phyloP scores from a whole-genome alignment of 1,140 invertebrate genomes.

The Pteromalus puparum region DNA sequence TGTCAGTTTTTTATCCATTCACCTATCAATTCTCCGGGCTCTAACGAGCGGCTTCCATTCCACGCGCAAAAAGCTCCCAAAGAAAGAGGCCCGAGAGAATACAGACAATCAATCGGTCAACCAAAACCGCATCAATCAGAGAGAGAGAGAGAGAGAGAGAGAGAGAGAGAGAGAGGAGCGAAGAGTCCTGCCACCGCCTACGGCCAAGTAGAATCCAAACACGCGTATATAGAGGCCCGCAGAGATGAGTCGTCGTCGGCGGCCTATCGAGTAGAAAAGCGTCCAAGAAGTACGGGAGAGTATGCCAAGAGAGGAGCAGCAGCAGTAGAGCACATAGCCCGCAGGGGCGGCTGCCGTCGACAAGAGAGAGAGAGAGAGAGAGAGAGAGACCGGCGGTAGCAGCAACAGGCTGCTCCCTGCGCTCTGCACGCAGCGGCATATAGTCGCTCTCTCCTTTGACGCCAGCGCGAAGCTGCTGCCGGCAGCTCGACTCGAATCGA shows the following conservation, averaged over 20 bases:
- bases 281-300: background rate
- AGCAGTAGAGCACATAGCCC: background rate
- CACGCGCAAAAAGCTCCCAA: background rate
- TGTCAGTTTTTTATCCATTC: too few relatives aligned
- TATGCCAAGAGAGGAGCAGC: background rate
- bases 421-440: background rate
- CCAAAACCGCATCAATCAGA: background rate
- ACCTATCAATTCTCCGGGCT: background rate
- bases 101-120: slow-evolving; percentile 9
- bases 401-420: slow-evolving; percentile 14
- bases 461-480: background rate
- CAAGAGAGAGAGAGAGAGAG: too few relatives aligned
- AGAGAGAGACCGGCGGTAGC: background rate
- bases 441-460: background rate
- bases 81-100: background rate
- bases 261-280: background rate
- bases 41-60: background rate
- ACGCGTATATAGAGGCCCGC: background rate
- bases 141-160: background rate
- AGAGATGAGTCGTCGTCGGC: background rate
- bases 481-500: background rate
- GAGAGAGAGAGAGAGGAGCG: background rate
- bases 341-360: background rate
- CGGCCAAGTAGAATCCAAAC: background rate
- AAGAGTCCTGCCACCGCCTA: background rate